Percentiles rank a stretch among this genome's conserved stretches.
Evolutionary conservation across 37 sponge, comb jelly and placozoan species (phyloP).

Genomic region (Haliclona indistincta): DNA sequence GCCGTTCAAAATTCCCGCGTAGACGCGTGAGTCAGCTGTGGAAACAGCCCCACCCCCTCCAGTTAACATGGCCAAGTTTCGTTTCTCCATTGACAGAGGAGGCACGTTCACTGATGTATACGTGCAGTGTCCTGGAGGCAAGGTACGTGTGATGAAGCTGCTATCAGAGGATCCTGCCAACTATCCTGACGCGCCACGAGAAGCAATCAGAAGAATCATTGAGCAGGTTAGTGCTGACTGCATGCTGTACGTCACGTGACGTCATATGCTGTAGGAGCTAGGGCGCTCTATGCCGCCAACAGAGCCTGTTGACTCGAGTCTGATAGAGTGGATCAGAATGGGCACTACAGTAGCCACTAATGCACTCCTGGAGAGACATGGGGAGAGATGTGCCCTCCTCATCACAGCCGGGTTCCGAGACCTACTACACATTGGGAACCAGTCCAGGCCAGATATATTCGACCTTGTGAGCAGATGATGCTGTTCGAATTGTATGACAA

Average conservation of each 20-base stretch:
- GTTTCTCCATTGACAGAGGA: constrained; percentile 96
- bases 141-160: constrained; percentile 81
- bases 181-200: constrained; percentile 93
- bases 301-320: constrained; percentile 70
- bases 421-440: constrained; percentile 96
- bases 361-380: constrained; percentile 95
- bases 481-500: not conserved
- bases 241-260: not conserved
- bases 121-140: constrained; percentile 83
- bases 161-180: constrained; percentile 92
- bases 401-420: constrained; percentile 92
- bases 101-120: constrained; percentile 98
- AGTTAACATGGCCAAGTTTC: constrained; percentile 24
- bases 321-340: constrained; percentile 98
- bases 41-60: too few species aligned
- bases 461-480: constrained; percentile 73
- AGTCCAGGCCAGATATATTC: constrained; percentile 92
- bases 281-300: constrained; percentile 21
- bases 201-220: constrained; percentile 90
- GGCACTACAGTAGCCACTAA: constrained; percentile 98
- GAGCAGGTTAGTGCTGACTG: constrained; percentile 54
- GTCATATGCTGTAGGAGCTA: constrained; percentile 43
- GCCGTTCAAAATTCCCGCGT: too few species aligned
- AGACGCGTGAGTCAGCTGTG: too few species aligned
- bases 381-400: constrained; percentile 85